Evolutionary conservation across 1,140 invertebrate genomes (phyloP).

Genomic region (Conus ventricosus): DNA sequence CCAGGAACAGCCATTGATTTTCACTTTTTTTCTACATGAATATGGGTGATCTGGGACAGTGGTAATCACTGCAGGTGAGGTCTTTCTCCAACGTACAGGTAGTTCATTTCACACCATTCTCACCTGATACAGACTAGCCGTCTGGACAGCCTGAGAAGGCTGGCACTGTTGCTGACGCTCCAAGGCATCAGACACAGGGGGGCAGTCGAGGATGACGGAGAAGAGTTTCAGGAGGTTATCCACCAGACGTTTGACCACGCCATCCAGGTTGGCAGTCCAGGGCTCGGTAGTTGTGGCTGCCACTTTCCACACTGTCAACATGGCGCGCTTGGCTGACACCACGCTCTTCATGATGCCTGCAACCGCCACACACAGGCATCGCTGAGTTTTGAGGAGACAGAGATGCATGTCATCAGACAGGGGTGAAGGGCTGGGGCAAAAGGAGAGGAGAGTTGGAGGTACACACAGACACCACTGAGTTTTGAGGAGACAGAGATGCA

Average conservation of each 20-base stretch:
- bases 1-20: too few species aligned
- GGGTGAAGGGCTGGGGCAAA: too few species aligned
- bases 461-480: too few species aligned
- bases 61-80: too few species aligned
- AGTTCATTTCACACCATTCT: too few species aligned
- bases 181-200: constrained; percentile 47
- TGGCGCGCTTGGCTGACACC: constrained; percentile 46
- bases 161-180: constrained; percentile 46
- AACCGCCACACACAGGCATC: not conserved
- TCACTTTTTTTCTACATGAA: too few species aligned
- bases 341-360: constrained; percentile 49
- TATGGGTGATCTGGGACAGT: too few species aligned
- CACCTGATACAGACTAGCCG: constrained; percentile 59
- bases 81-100: too few species aligned
- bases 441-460: too few species aligned
- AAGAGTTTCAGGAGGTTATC: constrained; percentile 67
- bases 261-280: constrained; percentile 67
- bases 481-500: too few species aligned
- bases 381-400: too few species aligned
- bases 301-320: constrained; percentile 69
- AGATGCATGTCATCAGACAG: too few species aligned
- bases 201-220: constrained; percentile 61
- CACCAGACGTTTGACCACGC: constrained; percentile 54
- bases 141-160: constrained; percentile 52
- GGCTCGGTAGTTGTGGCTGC: constrained; percentile 60